Conservation (phyloP, 2,888 invertebrate species). For the Heliconius sara region DNA sequence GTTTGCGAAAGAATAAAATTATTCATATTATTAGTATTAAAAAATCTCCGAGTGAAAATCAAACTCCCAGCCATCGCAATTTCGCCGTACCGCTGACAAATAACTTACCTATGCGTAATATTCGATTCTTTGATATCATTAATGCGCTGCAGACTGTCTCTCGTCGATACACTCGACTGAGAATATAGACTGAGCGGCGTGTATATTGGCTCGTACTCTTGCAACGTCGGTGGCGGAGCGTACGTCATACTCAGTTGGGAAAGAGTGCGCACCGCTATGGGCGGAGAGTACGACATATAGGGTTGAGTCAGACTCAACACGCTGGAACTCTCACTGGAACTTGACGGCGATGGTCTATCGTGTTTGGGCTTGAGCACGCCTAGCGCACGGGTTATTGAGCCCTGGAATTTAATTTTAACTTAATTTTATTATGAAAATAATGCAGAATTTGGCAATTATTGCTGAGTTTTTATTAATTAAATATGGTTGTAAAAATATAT, state of each 20-base stretch:
- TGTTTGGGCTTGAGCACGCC: conserved; percentile 86
- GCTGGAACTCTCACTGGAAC: conserved; percentile 86
- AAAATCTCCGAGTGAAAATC: not conserved
- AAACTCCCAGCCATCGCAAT: too few relatives aligned
- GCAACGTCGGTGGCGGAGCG: conserved; percentile 84
- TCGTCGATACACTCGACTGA: conserved; percentile 77
- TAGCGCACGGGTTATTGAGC: conserved; percentile 89
- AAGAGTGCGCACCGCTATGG: conserved; percentile 82
- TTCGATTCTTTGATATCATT: conserved; percentile 76
- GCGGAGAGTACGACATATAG: conserved; percentile 79
- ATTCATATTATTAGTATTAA: too few relatives aligned
- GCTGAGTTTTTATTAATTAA: too few relatives aligned
- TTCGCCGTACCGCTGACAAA: not conserved
- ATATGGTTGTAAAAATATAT: too few relatives aligned
- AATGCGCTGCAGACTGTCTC: conserved; percentile 77
- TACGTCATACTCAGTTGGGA: conserved; percentile 85
- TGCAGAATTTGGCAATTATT: too few relatives aligned
- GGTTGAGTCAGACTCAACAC: conserved; percentile 81
- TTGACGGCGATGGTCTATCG: conserved; percentile 87
- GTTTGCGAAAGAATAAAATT: too few relatives aligned
- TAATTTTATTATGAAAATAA: not conserved
- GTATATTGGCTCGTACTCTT: conserved; percentile 80
- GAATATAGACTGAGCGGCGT: conserved; percentile 78
- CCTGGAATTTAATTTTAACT: conserved; percentile 73
- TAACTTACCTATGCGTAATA: conserved; percentile 70